Conservation (phyloP, 2,113 vertebrate species). For the Asarcornis scutulata region DNA sequence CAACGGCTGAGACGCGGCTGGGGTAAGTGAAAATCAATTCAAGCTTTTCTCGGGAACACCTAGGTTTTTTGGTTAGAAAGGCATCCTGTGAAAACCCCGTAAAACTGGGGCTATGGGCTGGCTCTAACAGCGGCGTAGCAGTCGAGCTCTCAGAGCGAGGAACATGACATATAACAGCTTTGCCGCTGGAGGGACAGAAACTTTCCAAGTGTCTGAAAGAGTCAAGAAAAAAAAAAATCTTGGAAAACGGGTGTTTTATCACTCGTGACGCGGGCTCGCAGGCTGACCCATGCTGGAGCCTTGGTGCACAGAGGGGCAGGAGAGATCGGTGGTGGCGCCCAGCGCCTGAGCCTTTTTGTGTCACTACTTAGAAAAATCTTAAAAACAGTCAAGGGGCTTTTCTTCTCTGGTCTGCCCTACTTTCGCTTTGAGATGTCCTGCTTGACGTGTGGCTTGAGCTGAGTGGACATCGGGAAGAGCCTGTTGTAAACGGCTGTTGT, state of each 20-base stretch:
- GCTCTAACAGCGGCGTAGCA: not conserved
- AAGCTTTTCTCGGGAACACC: slow-evolving; percentile 14
- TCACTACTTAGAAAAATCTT: not conserved
- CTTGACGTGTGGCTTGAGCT: slow-evolving; percentile 20
- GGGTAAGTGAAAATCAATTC: slow-evolving; percentile 78
- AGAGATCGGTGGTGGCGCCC: not conserved
- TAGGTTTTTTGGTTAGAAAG: not conserved
- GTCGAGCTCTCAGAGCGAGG: not conserved
- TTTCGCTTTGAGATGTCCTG: slow-evolving; percentile 40
- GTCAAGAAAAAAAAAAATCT: slow-evolving; percentile 13
- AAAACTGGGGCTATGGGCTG: not conserved
- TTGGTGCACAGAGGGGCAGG: not conserved
- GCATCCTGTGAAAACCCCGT: not conserved
- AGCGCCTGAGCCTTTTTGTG: not conserved
- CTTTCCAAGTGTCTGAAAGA: slow-evolving; percentile 1
- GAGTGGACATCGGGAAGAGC: slow-evolving; percentile 66
- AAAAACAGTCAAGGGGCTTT: not conserved
- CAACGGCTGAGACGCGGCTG: slow-evolving; percentile 58
- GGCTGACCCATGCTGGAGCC: not conserved
- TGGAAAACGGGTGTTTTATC: slow-evolving; percentile 11
- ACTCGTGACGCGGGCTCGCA: not conserved
- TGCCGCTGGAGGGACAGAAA: slow-evolving; percentile 41
- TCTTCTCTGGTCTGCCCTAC: not conserved
- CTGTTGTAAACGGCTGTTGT: slow-evolving; percentile 59
- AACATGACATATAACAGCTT: not conserved